phyloP scores from a whole-genome alignment of 2,797 vertebrate genomes.

The Acanthopagrus latus region DNA sequence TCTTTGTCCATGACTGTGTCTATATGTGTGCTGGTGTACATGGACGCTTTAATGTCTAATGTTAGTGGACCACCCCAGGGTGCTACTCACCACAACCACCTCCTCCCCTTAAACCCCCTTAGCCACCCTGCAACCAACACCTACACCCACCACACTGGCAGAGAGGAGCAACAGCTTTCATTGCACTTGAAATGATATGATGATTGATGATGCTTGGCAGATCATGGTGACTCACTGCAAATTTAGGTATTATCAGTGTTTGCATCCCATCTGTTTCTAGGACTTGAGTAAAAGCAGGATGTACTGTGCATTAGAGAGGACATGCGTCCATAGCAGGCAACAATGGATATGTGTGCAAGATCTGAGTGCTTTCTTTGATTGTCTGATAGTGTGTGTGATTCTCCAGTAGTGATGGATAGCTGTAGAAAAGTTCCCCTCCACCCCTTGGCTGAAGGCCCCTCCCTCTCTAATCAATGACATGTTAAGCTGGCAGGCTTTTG shows the following conservation, averaged over 20 bases:
- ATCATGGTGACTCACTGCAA: slow-evolving; percentile 34
- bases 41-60: slow-evolving; percentile 6
- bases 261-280: slow-evolving; percentile 40
- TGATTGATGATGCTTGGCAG: slow-evolving; percentile 34
- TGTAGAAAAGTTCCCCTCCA: slow-evolving; percentile 28
- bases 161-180: slow-evolving; percentile 13
- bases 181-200: slow-evolving; percentile 1
- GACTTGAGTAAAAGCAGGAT: slow-evolving; percentile 34
- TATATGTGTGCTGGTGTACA: slow-evolving; percentile 60
- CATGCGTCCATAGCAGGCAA: slow-evolving; percentile 4
- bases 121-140: not conserved
- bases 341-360: slow-evolving; percentile 35
- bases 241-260: slow-evolving; percentile 42
- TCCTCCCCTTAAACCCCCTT: not conserved
- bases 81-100: slow-evolving; percentile 12
- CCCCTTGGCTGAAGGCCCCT: slow-evolving; percentile 54
- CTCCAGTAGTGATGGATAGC: slow-evolving; percentile 58
- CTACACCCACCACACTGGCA: slow-evolving; percentile 20
- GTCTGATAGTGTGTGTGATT: slow-evolving; percentile 52
- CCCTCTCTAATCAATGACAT: slow-evolving; percentile 80
- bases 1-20: slow-evolving; percentile 43
- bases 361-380: slow-evolving; percentile 48
- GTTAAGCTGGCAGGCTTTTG: slow-evolving; percentile 80
- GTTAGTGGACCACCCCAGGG: slow-evolving; percentile 49
- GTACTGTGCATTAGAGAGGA: slow-evolving; percentile 20